These are phyloP conservation scores for Dasypus novemcinctus DNA, from an alignment of 2,113 vertebrate genomes.

Conservation along the genomic window DNA sequence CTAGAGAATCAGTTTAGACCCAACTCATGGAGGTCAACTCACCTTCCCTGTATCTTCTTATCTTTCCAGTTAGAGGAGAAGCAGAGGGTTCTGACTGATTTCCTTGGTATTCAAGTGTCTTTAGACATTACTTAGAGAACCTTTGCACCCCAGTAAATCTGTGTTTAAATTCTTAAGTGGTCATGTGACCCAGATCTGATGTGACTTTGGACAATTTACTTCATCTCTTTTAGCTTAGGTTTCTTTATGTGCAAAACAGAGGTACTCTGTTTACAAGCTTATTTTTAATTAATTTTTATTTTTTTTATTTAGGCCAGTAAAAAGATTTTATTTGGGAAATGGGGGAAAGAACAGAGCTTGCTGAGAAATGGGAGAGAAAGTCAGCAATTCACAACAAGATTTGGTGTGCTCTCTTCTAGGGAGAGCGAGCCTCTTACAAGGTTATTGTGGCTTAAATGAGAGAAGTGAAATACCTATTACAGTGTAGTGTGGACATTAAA, in stretches of 20 bases:
- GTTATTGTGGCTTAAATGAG: background rate
- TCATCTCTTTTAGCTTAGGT: background rate
- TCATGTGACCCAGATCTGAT: background rate
- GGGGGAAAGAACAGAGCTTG: too few species aligned
- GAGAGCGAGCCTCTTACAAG: too few species aligned
- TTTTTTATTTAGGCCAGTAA: too few species aligned
- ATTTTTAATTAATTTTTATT: too few species aligned
- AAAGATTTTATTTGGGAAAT: too few species aligned
- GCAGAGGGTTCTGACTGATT: background rate
- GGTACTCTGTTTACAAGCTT: background rate
- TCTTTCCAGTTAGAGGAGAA: background rate
- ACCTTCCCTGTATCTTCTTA: background rate
- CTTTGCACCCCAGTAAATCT: background rate
- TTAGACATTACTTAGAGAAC: background rate
- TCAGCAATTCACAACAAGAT: too few species aligned
- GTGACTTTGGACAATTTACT: background rate
- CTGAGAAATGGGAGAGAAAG: too few species aligned
- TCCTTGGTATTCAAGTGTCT: background rate
- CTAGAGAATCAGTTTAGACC: background rate
- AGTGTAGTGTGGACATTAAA: background rate
- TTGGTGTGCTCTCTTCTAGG: too few species aligned
- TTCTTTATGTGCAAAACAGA: conserved; percentile 27
- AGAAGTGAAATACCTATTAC: background rate
- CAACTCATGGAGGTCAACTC: background rate
- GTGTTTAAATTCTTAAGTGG: background rate